Conservation (phyloP, 1,140 invertebrate genomes). For the Lerema accius region DNA sequence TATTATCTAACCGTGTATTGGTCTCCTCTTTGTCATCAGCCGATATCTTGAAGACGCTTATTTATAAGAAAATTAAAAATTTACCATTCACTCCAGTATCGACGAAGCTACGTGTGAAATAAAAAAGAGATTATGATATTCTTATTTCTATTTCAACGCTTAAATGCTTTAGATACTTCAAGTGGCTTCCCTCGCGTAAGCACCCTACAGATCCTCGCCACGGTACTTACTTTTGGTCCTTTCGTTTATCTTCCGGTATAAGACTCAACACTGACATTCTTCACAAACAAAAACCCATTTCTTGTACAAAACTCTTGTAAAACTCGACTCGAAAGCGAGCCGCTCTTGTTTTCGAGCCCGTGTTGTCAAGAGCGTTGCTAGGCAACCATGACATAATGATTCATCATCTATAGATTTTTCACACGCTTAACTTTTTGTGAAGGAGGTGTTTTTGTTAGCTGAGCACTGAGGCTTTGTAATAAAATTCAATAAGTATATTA, state of each 20-base stretch:
- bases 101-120: too few species aligned
- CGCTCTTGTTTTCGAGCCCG: slow-evolving; percentile 36
- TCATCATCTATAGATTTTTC: slow-evolving; percentile 3
- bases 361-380: slow-evolving; percentile 56
- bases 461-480: not conserved
- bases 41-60: too few species aligned
- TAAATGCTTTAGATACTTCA: too few species aligned
- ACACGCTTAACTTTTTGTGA: not conserved
- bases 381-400: slow-evolving; percentile 39
- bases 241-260: slow-evolving; percentile 76
- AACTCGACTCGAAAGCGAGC: slow-evolving; percentile 43
- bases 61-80: too few species aligned
- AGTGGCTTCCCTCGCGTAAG: too few species aligned
- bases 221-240: slow-evolving; percentile 66
- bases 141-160: too few species aligned
- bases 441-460: not conserved
- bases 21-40: too few species aligned
- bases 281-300: slow-evolving; percentile 51
- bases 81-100: too few species aligned
- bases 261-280: slow-evolving; percentile 78
- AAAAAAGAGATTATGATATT: too few species aligned
- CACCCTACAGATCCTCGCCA: too few species aligned
- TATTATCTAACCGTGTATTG: too few species aligned
- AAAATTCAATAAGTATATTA: too few species aligned
- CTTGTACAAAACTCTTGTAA: slow-evolving; percentile 48